Conservation (phyloP, 2,888 invertebrate species). For the Parnassius apollo region DNA sequence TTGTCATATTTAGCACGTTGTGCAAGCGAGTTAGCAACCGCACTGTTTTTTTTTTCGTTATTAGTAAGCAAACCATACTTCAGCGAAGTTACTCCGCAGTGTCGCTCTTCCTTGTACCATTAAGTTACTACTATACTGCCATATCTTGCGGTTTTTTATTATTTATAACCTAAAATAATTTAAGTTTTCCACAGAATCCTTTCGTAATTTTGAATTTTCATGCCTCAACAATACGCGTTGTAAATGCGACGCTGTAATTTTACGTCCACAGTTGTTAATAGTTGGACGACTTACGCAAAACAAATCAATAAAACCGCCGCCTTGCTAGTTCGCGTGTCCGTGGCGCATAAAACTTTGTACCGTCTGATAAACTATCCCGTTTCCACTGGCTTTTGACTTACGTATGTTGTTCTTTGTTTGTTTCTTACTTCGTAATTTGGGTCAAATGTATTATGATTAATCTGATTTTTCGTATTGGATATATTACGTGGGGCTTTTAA, state of each 20-base stretch:
- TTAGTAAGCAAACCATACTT: no score
- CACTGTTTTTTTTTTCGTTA: no score
- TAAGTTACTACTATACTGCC: no score
- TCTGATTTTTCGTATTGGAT: neutral
- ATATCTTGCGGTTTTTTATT: no score
- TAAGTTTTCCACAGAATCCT: no score
- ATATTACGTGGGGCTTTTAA: neutral
- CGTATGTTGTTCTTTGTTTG: slow-evolving; percentile 18
- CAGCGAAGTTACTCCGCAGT: no score
- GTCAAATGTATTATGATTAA: slow-evolving; percentile 13
- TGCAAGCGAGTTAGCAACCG: no score
- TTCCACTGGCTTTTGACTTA: slow-evolving; percentile 6
- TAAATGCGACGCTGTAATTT: neutral
- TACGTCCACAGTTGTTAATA: slow-evolving; percentile 6
- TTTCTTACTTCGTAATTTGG: slow-evolving; percentile 15
- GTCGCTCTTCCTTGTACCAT: no score
- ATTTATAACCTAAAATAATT: no score
- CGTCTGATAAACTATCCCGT: slow-evolving; percentile 17
- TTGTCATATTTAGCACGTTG: no score
- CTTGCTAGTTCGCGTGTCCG: slow-evolving; percentile 17
- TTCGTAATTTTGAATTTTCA: no score
- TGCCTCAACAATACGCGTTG: neutral
- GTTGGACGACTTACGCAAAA: slow-evolving; percentile 14
- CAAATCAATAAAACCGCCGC: slow-evolving; percentile 19
- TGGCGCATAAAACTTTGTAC: slow-evolving; percentile 11